phyloP scores from a whole-genome alignment of 2,113 vertebrate genomes.

The rabbit (Oryctolagus cuniculus) region mOryCun1.1 NC_091440.1:31201001-31201500 shows the following conservation, averaged over 20 bases:
- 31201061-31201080: not conserved
- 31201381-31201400: conserved; percentile 3
- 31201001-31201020: not conserved
- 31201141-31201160: conserved; percentile 45
- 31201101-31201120: not conserved
- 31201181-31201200: conserved; percentile 46
- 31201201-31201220: conserved; percentile 57
- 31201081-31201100: not conserved
- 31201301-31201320: conserved; percentile 55
- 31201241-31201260: conserved; percentile 36
- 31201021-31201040: not conserved
- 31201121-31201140: not conserved
- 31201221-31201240: conserved; percentile 59
- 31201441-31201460: not conserved
- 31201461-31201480: not conserved
- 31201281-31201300: conserved; percentile 39
- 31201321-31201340: not conserved
- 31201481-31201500: not conserved
- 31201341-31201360: not conserved
- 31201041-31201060: not conserved
- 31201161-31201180: conserved; percentile 31
- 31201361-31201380: not conserved
- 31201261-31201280: not conserved
- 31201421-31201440: conserved; percentile 36
- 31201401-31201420: not conserved